A percentile compares a stretch with the other conserved stretches of the same genome.
These are phyloP conservation scores for Eugnorisma glareosa DNA, from an alignment of 2,888 invertebrate species.

Conservation along the genomic window DNA sequence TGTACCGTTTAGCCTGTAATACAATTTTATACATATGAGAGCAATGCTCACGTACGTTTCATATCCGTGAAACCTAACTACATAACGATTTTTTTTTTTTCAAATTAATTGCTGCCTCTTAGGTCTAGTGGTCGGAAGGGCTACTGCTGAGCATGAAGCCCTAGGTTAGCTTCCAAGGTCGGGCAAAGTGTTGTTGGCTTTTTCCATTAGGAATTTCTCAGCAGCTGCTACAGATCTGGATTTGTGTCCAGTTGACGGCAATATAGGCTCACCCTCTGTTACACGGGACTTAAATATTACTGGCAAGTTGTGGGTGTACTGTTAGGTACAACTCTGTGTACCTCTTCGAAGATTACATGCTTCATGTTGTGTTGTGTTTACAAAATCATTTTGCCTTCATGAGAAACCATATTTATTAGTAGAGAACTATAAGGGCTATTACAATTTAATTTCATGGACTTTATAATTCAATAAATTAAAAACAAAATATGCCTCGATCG, in stretches of 20 bases:
- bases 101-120: neutral
- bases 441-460: constrained; percentile 31
- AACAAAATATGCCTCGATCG: constrained; percentile 29
- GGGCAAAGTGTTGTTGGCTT: neutral
- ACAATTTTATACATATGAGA: neutral
- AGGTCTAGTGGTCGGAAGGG: neutral
- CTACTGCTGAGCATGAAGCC: neutral
- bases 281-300: neutral
- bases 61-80: neutral
- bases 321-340: neutral
- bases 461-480: constrained; percentile 43
- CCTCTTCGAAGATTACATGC: neutral
- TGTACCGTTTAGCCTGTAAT: neutral
- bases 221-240: neutral
- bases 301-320: neutral
- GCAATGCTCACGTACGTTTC: neutral
- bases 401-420: neutral
- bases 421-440: constrained; percentile 2
- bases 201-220: neutral
- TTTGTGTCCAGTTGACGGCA: neutral
- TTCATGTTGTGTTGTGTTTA: neutral
- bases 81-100: neutral
- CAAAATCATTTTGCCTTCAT: neutral
- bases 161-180: neutral
- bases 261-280: neutral